phyloP scores from a whole-genome alignment of 35 echinoderm and acorn worm species.

The Nesometra sesokonis region DNA sequence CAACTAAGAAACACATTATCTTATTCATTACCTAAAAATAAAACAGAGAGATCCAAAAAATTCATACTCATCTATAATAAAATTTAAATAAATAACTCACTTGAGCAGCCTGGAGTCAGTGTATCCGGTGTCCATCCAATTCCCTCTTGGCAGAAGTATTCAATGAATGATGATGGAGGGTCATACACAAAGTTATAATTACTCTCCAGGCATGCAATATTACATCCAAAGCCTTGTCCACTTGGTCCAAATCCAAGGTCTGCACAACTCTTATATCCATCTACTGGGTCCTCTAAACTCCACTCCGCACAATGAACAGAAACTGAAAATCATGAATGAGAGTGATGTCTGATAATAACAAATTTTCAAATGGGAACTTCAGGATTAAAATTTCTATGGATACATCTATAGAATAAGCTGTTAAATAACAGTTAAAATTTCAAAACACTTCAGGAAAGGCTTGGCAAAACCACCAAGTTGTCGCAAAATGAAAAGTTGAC shows the following conservation, averaged over 20 bases:
- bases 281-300: background rate
- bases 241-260: background rate
- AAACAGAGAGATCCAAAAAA: too few relatives aligned
- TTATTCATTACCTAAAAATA: too few relatives aligned
- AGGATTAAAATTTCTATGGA: too few relatives aligned
- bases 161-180: background rate
- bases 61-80: too few relatives aligned
- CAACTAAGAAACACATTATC: too few relatives aligned
- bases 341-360: too few relatives aligned
- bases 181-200: background rate
- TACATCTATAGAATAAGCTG: too few relatives aligned
- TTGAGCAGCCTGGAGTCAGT: background rate
- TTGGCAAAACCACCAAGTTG: too few relatives aligned
- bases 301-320: background rate
- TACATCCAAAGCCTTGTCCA: background rate
- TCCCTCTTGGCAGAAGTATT: background rate
- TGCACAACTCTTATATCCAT: background rate
- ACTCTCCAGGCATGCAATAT: background rate
- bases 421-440: too few relatives aligned
- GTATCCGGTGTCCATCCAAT: background rate
- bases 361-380: too few relatives aligned
- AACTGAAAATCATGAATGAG: background rate
- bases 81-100: background rate
- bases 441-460: too few relatives aligned
- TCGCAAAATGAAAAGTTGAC: too few relatives aligned